A percentile compares a stretch with the other conserved stretches of the same genome.
Evolutionary conservation across 2,797 vertebrate species (phyloP).

Genomic region (Benthosema pterotum): DNA sequence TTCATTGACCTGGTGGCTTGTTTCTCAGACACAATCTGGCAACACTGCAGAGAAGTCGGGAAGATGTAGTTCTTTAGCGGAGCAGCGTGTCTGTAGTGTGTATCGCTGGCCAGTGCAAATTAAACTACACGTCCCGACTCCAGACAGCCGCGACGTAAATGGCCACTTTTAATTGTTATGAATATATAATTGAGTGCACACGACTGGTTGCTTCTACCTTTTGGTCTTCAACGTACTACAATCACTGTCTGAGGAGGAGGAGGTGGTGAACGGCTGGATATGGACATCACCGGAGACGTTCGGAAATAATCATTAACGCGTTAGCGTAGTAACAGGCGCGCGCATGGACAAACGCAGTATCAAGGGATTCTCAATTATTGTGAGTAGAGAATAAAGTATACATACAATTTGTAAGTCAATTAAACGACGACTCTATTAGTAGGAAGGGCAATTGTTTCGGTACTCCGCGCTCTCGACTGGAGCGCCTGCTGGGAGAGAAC

Average conservation of each 20-base stretch:
- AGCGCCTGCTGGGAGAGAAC: too few species aligned
- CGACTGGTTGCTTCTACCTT: conserved; percentile 88
- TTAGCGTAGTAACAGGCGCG: conserved; percentile 41
- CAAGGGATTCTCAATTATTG: conserved; percentile 38
- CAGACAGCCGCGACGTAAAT: conserved; percentile 46
- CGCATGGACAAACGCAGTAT: conserved; percentile 31
- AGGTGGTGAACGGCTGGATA: conserved; percentile 58
- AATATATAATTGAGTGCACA: conserved; percentile 92
- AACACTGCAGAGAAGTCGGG: conserved; percentile 54
- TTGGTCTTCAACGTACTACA: conserved; percentile 80
- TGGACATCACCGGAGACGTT: conserved; percentile 39
- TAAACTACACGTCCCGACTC: conserved; percentile 87
- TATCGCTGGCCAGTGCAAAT: conserved; percentile 52
- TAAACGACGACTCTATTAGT: conserved; percentile 20
- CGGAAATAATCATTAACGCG: conserved; percentile 52
- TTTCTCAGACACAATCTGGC: too few species aligned
- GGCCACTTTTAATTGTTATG: conserved; percentile 70
- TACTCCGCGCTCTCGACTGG: conserved; percentile 24
- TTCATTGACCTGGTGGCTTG: too few species aligned
- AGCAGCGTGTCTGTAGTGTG: conserved; percentile 52
- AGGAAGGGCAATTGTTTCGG: conserved; percentile 6
- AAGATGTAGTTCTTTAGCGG: conserved; percentile 81
- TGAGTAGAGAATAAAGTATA: conserved; percentile 32
- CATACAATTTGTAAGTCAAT: conserved; percentile 17
- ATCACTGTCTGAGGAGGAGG: conserved; percentile 46